A percentile compares a stretch with the other conserved stretches of the same genome.
Evolutionary conservation across 2,888 invertebrate genomes (phyloP).

Genomic region (Muscina levida): DNA sequence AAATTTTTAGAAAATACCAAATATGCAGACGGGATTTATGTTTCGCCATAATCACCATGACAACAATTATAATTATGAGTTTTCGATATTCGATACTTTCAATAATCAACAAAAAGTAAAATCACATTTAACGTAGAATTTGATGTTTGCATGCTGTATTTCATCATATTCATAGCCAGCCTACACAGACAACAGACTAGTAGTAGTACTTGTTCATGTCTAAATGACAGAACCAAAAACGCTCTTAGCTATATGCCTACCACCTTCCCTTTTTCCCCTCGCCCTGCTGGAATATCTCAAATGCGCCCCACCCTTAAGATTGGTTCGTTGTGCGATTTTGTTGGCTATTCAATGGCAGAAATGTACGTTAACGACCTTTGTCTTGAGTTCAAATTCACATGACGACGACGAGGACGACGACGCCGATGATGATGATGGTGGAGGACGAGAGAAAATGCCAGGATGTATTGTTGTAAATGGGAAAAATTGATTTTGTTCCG

Average conservation of each 20-base stretch:
- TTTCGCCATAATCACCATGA: slow-evolving; percentile 55
- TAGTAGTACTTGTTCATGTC: not conserved
- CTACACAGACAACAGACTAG: not conserved
- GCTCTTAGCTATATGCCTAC: not conserved
- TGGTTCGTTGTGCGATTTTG: slow-evolving; percentile 18
- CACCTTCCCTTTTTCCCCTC: not conserved
- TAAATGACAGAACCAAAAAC: too few species aligned
- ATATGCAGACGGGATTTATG: slow-evolving; percentile 14
- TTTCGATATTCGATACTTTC: slow-evolving; percentile 60
- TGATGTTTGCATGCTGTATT: slow-evolving; percentile 30
- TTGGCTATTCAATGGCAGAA: slow-evolving; percentile 57
- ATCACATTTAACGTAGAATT: slow-evolving; percentile 6
- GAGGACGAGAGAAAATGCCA: not conserved
- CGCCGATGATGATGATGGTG: slow-evolving; percentile 1
- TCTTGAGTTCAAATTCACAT: slow-evolving; percentile 46
- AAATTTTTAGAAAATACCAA: slow-evolving; percentile 46
- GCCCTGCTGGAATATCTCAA: not conserved
- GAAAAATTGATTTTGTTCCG: slow-evolving; percentile 55
- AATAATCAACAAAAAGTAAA: slow-evolving; percentile 11
- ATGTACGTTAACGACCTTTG: slow-evolving; percentile 61
- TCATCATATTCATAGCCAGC: too few species aligned
- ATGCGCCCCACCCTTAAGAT: slow-evolving; percentile 9
- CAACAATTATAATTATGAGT: slow-evolving; percentile 63
- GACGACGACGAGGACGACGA: slow-evolving; percentile 2
- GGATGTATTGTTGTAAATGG: slow-evolving; percentile 10